Conservation (phyloP, 1,140 invertebrate genomes). For the Drosophila mojavensis region DNA sequence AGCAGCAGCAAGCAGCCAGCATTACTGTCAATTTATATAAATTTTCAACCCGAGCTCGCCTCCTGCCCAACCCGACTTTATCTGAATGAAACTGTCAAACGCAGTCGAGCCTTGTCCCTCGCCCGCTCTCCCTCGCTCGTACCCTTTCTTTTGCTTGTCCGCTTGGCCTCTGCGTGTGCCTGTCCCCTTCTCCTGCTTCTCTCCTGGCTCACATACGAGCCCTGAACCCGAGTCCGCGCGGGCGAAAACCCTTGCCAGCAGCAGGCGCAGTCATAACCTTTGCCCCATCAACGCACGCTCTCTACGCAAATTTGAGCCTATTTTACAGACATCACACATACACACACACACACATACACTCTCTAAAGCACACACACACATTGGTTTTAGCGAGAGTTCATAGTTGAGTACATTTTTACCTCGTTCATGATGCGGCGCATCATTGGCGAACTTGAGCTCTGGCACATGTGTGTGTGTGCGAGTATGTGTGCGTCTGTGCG, state of each 20-base stretch:
- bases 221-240: conserved; percentile 5
- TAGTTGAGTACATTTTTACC: conserved; percentile 82
- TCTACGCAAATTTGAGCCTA: conserved; percentile 76
- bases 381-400: conserved; percentile 54
- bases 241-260: conserved; percentile 60
- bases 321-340: conserved; percentile 47
- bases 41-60: conserved; percentile 51
- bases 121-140: background rate
- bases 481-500: conserved; percentile 13
- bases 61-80: conserved; percentile 6
- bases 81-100: conserved; percentile 53
- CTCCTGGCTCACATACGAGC: background rate
- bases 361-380: conserved; percentile 1
- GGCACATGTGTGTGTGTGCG: background rate
- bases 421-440: conserved; percentile 63
- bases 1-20: conserved; percentile 52
- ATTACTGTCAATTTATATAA: conserved; percentile 82
- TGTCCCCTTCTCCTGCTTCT: background rate
- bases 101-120: conserved; percentile 35
- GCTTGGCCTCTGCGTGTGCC: background rate
- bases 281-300: conserved; percentile 45
- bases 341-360: conserved; percentile 31
- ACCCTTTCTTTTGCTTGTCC: background rate
- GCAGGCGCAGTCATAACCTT: conserved; percentile 64
- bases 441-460: conserved; percentile 43